Base-by-base conservation (phyloP, 2,888 invertebrate genomes). In the Nycteola revayana region DNA sequence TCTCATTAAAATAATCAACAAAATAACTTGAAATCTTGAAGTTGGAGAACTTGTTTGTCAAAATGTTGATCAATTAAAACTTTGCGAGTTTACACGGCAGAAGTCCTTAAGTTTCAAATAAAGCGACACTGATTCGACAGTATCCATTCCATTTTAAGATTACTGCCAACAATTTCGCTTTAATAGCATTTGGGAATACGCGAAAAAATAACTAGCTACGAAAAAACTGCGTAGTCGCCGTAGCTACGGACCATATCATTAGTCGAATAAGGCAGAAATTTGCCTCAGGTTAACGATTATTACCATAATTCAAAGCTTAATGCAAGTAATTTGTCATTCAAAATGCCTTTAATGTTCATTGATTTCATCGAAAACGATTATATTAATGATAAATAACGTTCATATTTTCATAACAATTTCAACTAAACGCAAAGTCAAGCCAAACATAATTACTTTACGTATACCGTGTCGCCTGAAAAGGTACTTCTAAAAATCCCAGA, bases 401-500 rank as follows among this genome's bases (percentile, higher is more conserved):
- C 14, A 14, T 14, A 2, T 14, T 14, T n/a, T n/a, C n/a, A n/a
- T n/a, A n/a, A n/a, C n/a, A n/a, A n/a, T n/a, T n/a, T n/a, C n/a
- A n/a, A n/a, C n/a, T n/a, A n/a, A n/a, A n/a, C n/a, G n/a, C n/a
- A n/a, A n/a, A n/a, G n/a, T n/a, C n/a, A n/a, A n/a, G n/a, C n/a
- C n/a, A n/a, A n/a, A n/a, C n/a, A n/a, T n/a, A n/a, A n/a, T n/a
- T n/a, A n/a, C n/a, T n/a, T n/a, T n/a, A n/a, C n/a, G n/a, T n/a
- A 14, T 14, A 5, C 14, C 5, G 5, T 14, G 14, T 2, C 14
- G 14, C 5, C 2, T 14, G 5, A 2, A 14, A 43, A 47, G 40
- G 41, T 43, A 31, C 28, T 45, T 30, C 48, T 51, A 51, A 64
- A 63, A 62, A 64, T 40, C 35, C 50, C 35, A 48, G 45, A 64